These are phyloP conservation scores for Neogale vison DNA, from an alignment of 2,113 vertebrate genomes.

Conservation along the genomic window DNA sequence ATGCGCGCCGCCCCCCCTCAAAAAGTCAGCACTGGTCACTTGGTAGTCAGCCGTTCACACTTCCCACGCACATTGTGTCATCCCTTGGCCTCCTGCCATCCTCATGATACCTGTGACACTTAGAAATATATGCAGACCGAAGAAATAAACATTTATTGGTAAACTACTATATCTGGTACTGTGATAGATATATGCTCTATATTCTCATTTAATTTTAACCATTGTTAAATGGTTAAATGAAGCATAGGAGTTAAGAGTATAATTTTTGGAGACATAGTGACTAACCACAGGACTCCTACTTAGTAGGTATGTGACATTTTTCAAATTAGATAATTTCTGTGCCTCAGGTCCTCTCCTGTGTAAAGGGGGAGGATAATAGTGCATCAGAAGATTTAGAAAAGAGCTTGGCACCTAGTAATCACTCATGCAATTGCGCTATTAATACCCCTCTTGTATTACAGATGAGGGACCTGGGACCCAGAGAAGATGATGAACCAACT, in stretches of 20 bases:
- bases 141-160: not conserved
- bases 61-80: not conserved
- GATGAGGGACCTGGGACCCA: not conserved
- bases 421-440: not conserved
- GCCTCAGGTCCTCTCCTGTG: not conserved
- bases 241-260: not conserved
- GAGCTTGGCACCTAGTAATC: not conserved
- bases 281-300: not conserved
- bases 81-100: not conserved
- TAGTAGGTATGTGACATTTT: not conserved
- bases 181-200: not conserved
- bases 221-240: not conserved
- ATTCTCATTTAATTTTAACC: not conserved
- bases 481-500: not conserved
- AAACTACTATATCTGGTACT: not conserved
- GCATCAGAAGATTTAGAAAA: not conserved
- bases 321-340: not conserved
- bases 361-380: not conserved
- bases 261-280: not conserved
- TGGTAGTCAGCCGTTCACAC: not conserved
- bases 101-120: not conserved
- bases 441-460: not conserved
- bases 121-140: not conserved
- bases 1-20: fast-evolving
- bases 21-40: not conserved